Evolutionary conservation across 1,140 invertebrate genomes (phyloP).

Genomic region (Drosophila busckii): DNA sequence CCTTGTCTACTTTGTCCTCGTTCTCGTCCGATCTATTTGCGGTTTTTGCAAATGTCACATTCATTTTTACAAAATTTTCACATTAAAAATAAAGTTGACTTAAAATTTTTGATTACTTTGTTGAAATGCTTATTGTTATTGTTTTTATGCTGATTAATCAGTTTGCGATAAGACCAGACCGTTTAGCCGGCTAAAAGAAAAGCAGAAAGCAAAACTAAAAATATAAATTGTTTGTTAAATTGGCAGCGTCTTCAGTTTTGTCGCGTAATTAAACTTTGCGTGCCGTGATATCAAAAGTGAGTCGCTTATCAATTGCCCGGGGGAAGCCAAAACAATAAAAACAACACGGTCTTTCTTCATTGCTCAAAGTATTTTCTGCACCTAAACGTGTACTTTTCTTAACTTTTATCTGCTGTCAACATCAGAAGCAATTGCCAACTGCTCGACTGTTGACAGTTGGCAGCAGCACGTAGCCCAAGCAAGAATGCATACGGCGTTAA

Average conservation of each 20-base stretch:
- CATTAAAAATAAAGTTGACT: too few relatives aligned
- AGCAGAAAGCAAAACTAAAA: not conserved
- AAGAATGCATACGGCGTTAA: conserved; percentile 24
- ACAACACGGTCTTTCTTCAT: conserved; percentile 1
- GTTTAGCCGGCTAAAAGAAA: not conserved
- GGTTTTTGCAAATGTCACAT: too few relatives aligned
- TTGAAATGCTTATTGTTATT: too few relatives aligned
- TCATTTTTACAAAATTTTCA: too few relatives aligned
- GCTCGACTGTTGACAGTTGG: conserved; percentile 33
- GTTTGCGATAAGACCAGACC: too few relatives aligned
- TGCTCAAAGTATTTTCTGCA: conserved; percentile 3
- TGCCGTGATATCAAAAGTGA: conserved; percentile 7
- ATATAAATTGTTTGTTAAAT: too few relatives aligned
- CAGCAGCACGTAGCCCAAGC: conserved; percentile 6
- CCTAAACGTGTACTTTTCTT: conserved; percentile 20
- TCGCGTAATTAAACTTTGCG: conserved; percentile 11
- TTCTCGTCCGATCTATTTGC: too few relatives aligned
- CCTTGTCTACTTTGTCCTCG: too few relatives aligned
- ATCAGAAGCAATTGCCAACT: conserved; percentile 24
- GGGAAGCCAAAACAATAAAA: conserved; percentile 11
- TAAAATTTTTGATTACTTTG: too few relatives aligned
- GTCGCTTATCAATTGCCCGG: conserved; percentile 19
- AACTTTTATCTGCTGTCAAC: conserved; percentile 45
- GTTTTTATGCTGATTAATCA: too few relatives aligned
- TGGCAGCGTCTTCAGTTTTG: too few relatives aligned